Base-by-base conservation (phyloP, 2,113 vertebrate genomes). In the Grus americana region DNA sequence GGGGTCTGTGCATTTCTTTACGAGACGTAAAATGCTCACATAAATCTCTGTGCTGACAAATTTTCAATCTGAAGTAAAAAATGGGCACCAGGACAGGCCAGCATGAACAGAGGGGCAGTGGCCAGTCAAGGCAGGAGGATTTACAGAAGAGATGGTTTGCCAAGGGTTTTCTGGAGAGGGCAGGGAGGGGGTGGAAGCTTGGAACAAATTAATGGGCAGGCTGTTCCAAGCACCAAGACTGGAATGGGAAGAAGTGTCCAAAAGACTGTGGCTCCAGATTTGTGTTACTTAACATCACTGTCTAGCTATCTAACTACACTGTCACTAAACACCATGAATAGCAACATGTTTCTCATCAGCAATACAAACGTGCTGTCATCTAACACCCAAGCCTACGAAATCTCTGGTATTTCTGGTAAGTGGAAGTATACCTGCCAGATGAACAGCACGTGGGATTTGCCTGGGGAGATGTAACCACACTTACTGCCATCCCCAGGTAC, bases 281-380 rank as follows among this genome's bases (percentile, higher is more conserved):
- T 94, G 84, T 78, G 57, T 94, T 91, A 91, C 88, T 93, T 81
- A 81, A 81, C 91, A 93, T 95, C 91, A 66, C 80, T 57, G 86
- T 83, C 95, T 95, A 84, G 84, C 94, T 79, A 85, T 92, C 84
- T 44, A 52, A 65, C 44, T 29, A 17, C 2, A 89, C n/a, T 62
- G 84, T 79, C 90, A 42, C 84, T 34, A 70, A 90, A 66, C 89
- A 58, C 91, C 11, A 2, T 5, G 86, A 97, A 93, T 65, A 95
- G 86, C 94, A 94, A 90, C 68, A 2, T n/a, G 82, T 89, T 93
- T 95, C 89, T 95, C 92, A 92, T 44, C 92, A 90, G 66, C 55
- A 70, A 68, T 2, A 85, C 27, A 87, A 97, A 85, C 8, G 20
- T 0, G 0, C 42, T 82, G 63, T 62, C 80, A 95, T 26, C 74